These are phyloP conservation scores for Melanostoma scalare DNA, from an alignment of 2,888 invertebrate genomes.

Conservation along the genomic window DNA sequence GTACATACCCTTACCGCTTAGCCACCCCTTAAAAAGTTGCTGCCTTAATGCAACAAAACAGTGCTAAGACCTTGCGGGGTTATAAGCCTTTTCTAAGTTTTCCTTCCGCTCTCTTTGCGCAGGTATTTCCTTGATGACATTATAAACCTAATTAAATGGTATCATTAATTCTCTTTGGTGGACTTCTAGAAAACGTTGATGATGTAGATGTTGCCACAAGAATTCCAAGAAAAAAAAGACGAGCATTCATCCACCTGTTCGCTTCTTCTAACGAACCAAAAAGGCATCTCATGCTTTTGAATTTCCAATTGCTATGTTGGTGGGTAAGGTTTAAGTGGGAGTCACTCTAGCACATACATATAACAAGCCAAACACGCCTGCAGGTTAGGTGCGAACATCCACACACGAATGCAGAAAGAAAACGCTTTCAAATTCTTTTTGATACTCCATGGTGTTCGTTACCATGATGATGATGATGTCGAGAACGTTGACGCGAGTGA, in stretches of 20 bases:
- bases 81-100: neutral
- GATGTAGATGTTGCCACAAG: conserved; percentile 50
- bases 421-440: conserved; percentile 64
- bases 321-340: no score
- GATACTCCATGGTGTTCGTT: conserved; percentile 17
- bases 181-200: neutral
- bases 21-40: neutral
- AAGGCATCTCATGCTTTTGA: conserved; percentile 17
- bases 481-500: conserved; percentile 36
- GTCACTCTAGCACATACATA: conserved; percentile 4
- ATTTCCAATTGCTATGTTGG: neutral
- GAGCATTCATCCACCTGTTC: conserved; percentile 62
- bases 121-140: conserved; percentile 54
- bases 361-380: conserved; percentile 4
- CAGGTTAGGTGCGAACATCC: neutral
- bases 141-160: conserved; percentile 67
- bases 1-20: no score
- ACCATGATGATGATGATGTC: conserved; percentile 18
- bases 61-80: neutral
- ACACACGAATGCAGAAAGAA: conserved; percentile 10
- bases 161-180: conserved; percentile 64
- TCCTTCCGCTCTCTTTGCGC: neutral
- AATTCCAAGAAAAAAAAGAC: conserved; percentile 48
- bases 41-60: neutral
- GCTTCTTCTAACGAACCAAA: conserved; percentile 9